Evolutionary conservation across 2,113 vertebrate species (phyloP).

Genomic region (Ochotona curzoniae): DNA sequence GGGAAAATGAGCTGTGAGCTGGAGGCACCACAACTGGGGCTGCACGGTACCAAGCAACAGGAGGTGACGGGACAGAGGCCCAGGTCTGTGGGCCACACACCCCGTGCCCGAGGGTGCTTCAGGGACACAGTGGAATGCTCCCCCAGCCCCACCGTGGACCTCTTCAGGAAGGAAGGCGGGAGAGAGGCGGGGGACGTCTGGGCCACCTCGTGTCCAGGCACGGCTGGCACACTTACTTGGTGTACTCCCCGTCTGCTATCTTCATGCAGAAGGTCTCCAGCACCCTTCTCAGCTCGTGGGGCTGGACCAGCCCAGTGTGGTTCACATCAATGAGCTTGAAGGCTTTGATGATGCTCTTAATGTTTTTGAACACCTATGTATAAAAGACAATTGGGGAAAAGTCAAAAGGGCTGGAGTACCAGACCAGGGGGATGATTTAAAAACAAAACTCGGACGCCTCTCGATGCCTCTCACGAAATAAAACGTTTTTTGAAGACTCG

Average conservation of each 20-base stretch:
- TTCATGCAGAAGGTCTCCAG: conserved; percentile 82
- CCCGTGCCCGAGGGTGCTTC: neutral
- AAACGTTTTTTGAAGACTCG: conserved; percentile 51
- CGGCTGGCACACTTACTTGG: conserved; percentile 80
- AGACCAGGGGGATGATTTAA: neutral
- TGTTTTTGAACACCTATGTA: conserved; percentile 83
- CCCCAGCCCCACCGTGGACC: too few species aligned
- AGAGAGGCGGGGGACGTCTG: too few species aligned
- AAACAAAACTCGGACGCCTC: neutral
- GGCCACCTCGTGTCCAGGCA: too few species aligned
- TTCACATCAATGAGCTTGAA: conserved; percentile 84
- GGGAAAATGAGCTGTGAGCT: neutral
- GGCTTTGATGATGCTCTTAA: conserved; percentile 81
- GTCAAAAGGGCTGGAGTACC: conserved; percentile 6
- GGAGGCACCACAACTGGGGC: rapidly evolving
- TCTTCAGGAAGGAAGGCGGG: rapidly evolving
- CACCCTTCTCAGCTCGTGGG: conserved; percentile 70
- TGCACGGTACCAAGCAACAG: neutral
- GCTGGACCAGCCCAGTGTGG: conserved; percentile 72
- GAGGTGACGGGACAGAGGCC: rapidly evolving
- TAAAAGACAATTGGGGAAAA: conserved; percentile 50
- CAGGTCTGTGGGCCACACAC: neutral
- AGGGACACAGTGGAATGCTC: rapidly evolving
- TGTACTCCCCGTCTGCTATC: conserved; percentile 82
- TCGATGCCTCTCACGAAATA: conserved; percentile 49